Conservation (phyloP, 2,888 invertebrate species). For the Ochlodes sylvanus region DNA sequence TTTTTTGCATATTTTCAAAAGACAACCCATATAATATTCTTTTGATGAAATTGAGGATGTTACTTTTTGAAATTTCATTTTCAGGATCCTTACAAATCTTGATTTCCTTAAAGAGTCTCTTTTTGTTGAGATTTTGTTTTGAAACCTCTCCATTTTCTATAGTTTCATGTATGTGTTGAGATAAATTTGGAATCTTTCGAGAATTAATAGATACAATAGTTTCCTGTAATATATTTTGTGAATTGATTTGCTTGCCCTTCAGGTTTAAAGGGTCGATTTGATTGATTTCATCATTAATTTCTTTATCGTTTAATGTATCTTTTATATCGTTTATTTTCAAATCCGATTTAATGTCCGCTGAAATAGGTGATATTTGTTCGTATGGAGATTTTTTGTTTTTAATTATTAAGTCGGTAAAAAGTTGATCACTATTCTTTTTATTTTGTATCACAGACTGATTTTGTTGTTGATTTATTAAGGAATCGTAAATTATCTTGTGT, state of each 20-base stretch:
- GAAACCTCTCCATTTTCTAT: neutral
- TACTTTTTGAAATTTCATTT: neutral
- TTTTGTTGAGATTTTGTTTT: neutral
- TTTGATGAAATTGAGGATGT: neutral
- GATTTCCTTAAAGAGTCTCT: no score
- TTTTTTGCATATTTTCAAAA: neutral
- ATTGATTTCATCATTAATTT: neutral
- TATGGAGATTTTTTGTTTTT: neutral
- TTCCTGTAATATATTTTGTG: neutral
- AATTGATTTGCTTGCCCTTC: neutral
- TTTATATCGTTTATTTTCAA: no score
- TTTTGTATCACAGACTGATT: neutral
- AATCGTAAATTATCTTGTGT: neutral
- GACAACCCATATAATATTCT: neutral
- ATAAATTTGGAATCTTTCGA: neutral
- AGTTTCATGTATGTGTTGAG: neutral
- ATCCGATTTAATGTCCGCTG: no score
- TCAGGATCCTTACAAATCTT: no score
- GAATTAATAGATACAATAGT: neutral
- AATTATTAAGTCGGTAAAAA: neutral
- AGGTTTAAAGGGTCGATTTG: neutral
- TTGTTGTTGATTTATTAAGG: neutral
- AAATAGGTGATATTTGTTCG: neutral
- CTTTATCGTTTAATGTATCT: neutral
- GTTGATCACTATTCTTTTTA: neutral